Evolutionary conservation across 1,140 invertebrate species (phyloP), one percentile per base, ranked within the genome.

Genomic region (Magallana ariakensis): DNA sequence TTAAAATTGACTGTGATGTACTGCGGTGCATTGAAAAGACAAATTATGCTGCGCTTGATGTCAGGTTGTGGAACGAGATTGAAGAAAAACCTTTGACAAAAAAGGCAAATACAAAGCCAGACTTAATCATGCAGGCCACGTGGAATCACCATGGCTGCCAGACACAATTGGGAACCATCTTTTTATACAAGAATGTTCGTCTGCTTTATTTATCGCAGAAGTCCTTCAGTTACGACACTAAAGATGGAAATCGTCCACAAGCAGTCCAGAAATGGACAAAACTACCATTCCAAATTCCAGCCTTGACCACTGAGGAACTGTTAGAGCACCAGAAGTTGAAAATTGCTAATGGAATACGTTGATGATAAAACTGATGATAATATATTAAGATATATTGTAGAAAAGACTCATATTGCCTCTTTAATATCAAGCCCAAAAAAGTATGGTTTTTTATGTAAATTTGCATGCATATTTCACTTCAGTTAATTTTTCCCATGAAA

Each of bases 41-140:
- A 15, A 53, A 81, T 55, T 55, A 81, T n/a, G 80, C 80, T 55
- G 80, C 54, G n/a, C 33, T 81, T 54, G 80, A 81, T 81, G 6
- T 55, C 53, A 5, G 13, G 1, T 6, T 81, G 10, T 81, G 80
- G 80, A 7, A 55, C 46, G 11, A 19, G 3, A 81, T 81, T 9
- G 15, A 81, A 54, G 54, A 54, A 16, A 54, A 81, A 81, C 80
- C 46, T 53, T 53, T 81, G 33, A n/a, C 80, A 16, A 81, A 81
- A 26, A 55, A 55, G 15, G 33, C 80, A 0, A 19, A 53, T 10
- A 81, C 46, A 11, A 54, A 54, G 53, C 13, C 16, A 81, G 80
- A 70, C 8, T 22, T 22, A 8, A 19, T 70, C 11, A 70, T 70
- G 62, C 62, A 70, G 19, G 19, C 62, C 10, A 5, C 22, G 62